Evolutionary conservation across 1,140 invertebrate genomes (phyloP), one percentile per base, ranked within the genome.

Genomic region (Druon quercuslanigerum): DNA sequence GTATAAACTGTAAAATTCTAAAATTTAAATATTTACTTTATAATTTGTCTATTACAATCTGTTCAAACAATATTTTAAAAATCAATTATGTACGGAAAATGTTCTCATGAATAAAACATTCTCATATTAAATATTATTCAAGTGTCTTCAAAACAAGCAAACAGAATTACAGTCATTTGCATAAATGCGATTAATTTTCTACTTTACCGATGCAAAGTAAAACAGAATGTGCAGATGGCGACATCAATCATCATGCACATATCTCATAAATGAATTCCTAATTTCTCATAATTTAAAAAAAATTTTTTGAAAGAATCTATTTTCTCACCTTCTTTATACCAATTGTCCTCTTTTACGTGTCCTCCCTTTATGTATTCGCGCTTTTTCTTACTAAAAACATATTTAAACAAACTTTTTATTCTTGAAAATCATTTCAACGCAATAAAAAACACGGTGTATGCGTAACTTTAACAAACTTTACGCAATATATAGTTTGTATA

Each of bases 181-280:
- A 33, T 73, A 76, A 75, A 79, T 25, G 20, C 57, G 57, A 66
- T 66, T 66, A 83, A 83, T 76, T 83, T 79, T 79, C 82, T 83
- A 79, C 82, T 76, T 83, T 83, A 83, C 81, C 82, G 79, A 78
- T 83, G 72, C 57, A 75, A 70, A 79, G 74, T 77, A 79, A 81
- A 78, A 71, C 16, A 51, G 75, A 75, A n/a, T 78, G 79, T 79
- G 73, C 79, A 83, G 82, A 83, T 83, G 82, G 82, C 82, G 79
- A 77, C 79, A 83, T 81, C 40, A 80, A 79, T 79, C 80, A 46
- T 72, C 70, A 40, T 52, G 51, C 72, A 54, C 51, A 73, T 16
- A 40, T 11, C 5, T 56, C 33, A 19, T 52, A 9, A 70, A 70
- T 46, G 11, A 46, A 46, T 46, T 46, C 40, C 40, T 9, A 46